Conservation (phyloP, 1,140 invertebrate species). For the Monomorium pharaonis region DNA sequence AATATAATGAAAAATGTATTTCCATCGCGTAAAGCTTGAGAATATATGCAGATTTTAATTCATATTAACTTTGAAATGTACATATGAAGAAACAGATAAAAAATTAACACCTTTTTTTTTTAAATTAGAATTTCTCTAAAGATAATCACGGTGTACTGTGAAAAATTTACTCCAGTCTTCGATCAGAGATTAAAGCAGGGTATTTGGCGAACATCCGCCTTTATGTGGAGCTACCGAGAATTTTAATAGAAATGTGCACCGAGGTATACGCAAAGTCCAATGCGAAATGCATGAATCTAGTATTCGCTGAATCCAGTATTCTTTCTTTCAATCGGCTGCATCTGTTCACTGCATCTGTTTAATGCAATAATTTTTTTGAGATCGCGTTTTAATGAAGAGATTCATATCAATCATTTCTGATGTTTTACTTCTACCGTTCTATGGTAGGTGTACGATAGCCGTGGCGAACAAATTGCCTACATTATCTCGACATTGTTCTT, state of each 20-base stretch:
- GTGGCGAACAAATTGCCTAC: background rate
- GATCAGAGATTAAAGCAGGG: background rate
- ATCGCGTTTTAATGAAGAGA: background rate
- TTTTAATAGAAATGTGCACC: background rate
- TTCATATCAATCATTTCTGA: background rate
- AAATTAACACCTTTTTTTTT: background rate
- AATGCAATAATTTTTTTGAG: background rate
- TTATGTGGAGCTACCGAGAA: background rate
- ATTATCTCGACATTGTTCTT: background rate
- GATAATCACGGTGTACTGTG: background rate
- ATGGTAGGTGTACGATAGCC: background rate
- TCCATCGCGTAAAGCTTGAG: background rate
- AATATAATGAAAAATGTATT: background rate
- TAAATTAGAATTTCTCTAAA: background rate
- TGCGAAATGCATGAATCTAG: background rate
- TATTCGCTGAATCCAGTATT: background rate
- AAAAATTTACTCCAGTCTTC: background rate
- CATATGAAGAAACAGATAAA: background rate
- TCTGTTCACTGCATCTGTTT: background rate
- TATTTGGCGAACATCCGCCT: background rate
- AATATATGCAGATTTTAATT: background rate
- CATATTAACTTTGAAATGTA: background rate
- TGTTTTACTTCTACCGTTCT: background rate
- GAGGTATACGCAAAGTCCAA: background rate
- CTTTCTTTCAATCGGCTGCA: background rate